Evolutionary conservation across 2,797 vertebrate genomes (phyloP).

Genomic region (Dermochelys coriacea): DNA sequence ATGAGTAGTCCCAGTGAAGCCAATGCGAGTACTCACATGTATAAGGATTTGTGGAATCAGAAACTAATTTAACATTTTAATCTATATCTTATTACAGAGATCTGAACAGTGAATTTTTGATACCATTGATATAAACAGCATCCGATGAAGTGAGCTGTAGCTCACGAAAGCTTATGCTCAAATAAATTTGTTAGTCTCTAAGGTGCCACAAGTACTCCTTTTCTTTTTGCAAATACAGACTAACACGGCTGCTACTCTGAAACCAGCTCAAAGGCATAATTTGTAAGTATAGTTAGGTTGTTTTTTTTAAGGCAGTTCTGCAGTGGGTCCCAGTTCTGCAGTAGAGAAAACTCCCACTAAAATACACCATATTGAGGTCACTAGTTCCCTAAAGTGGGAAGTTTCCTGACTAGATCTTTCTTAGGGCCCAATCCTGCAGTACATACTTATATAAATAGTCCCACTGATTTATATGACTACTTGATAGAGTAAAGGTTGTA

Average conservation of each 20-base stretch:
- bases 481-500: slow-evolving; percentile 11
- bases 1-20: background rate
- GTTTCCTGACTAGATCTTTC: slow-evolving; percentile 41
- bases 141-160: no score
- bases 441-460: slow-evolving; percentile 35
- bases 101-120: background rate
- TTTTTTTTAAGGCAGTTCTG: background rate
- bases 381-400: slow-evolving; percentile 54
- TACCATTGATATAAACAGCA: background rate
- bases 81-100: background rate
- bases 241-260: no score
- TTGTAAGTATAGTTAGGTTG: background rate
- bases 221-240: no score
- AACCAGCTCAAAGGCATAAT: no score
- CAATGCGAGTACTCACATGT: background rate
- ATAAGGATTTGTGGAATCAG: background rate
- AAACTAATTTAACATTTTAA: background rate
- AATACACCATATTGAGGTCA: slow-evolving; percentile 52
- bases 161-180: no score
- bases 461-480: slow-evolving; percentile 58
- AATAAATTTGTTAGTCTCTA: no score
- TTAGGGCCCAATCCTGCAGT: slow-evolving; percentile 12
- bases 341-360: slow-evolving; percentile 36
- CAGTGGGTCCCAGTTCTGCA: background rate
- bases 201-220: no score